Evolutionary conservation across 2,797 vertebrate species (phyloP).

Genomic region (Danionella dracula): DNA sequence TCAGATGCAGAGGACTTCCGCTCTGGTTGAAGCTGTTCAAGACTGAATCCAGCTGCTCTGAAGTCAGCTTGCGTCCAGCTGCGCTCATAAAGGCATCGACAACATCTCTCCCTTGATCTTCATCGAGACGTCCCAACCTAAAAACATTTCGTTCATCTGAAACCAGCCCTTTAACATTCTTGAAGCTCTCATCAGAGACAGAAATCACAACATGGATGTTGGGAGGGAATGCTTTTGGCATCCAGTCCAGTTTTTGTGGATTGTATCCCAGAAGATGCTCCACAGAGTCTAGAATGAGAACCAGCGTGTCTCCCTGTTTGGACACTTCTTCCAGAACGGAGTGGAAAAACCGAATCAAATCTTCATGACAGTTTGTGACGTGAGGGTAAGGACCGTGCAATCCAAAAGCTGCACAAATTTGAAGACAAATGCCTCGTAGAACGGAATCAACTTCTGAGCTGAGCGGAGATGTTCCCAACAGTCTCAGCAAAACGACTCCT

Average conservation of each 20-base stretch:
- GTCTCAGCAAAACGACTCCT: constrained; percentile 53
- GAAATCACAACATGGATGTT: constrained; percentile 73
- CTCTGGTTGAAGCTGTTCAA: constrained; percentile 58
- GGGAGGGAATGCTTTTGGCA: constrained; percentile 67
- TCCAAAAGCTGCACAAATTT: constrained; percentile 65
- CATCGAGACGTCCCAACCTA: constrained; percentile 60
- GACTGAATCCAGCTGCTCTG: constrained; percentile 55
- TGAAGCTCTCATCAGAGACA: constrained; percentile 50
- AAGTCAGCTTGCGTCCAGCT: constrained; percentile 47
- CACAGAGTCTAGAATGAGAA: constrained; percentile 71
- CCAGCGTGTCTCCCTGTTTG: constrained; percentile 55
- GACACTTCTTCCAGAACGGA: constrained; percentile 61
- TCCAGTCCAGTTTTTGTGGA: constrained; percentile 61
- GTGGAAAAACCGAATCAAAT: constrained; percentile 66
- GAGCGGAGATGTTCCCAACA: constrained; percentile 68
- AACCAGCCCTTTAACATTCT: constrained; percentile 42
- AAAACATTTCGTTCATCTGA: constrained; percentile 51
- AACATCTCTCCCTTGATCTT: constrained; percentile 60
- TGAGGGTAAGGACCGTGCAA: constrained; percentile 57
- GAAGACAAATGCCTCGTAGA: constrained; percentile 67
- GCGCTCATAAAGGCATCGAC: constrained; percentile 57
- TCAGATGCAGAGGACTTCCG: constrained; percentile 68
- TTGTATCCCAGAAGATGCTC: constrained; percentile 62
- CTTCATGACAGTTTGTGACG: constrained; percentile 49
- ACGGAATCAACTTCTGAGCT: constrained; percentile 59